phyloP scores from a whole-genome alignment of 2,113 vertebrate species.

The Callipepla squamata region DNA sequence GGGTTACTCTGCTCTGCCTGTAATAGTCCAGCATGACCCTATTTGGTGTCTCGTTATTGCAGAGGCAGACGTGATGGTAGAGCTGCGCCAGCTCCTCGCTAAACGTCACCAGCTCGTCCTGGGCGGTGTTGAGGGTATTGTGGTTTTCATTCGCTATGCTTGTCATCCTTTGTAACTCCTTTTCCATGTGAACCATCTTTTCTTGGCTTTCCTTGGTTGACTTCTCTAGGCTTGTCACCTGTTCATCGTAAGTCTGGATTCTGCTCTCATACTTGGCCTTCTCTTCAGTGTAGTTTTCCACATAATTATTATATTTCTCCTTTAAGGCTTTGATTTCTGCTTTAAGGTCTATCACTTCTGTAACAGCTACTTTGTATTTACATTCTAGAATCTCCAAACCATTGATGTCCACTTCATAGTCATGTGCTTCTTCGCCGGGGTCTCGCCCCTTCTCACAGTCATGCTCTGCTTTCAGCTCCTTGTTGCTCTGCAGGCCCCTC shows the following conservation, averaged over 20 bases:
- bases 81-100: conserved; percentile 98
- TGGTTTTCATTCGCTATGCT: conserved; percentile 88
- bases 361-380: conserved; percentile 96
- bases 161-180: conserved; percentile 85
- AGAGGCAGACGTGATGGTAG: conserved; percentile 97
- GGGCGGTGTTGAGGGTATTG: conserved; percentile 90
- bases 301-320: conserved; percentile 92
- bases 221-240: conserved; percentile 86
- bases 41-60: conserved; percentile 98
- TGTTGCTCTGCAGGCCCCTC: conserved; percentile 85
- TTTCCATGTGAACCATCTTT: conserved; percentile 86
- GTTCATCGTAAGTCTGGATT: conserved; percentile 83
- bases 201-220: conserved; percentile 86
- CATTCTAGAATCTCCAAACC: conserved; percentile 94
- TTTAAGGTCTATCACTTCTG: conserved; percentile 96
- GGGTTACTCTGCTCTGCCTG: conserved; percentile 91
- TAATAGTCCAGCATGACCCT: conserved; percentile 99
- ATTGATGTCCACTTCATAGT: conserved; percentile 88
- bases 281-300: conserved; percentile 89
- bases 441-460: conserved; percentile 87
- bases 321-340: conserved; percentile 96
- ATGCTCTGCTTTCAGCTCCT: conserved; percentile 83
- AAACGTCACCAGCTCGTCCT: conserved; percentile 96
- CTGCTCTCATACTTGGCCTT: conserved; percentile 84
- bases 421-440: conserved; percentile 77